Conservation (phyloP, 1,140 invertebrate genomes). For the Battus philenor region DNA sequence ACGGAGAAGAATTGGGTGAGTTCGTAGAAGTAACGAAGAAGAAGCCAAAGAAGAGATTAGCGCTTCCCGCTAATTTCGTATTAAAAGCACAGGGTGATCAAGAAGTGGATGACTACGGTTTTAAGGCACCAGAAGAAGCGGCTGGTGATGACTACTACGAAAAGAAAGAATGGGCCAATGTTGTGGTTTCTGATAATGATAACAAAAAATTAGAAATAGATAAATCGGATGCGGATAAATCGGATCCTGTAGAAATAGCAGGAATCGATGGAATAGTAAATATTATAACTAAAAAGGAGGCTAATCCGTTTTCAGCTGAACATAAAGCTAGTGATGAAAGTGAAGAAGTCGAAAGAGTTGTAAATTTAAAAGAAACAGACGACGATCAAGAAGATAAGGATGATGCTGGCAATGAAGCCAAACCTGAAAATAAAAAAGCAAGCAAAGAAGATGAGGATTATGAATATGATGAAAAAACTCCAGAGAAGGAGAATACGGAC, state of each 20-base stretch:
- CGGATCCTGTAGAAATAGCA: constrained; percentile 33
- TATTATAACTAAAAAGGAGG: constrained; percentile 35
- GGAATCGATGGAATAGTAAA: constrained; percentile 57
- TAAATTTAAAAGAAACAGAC: constrained; percentile 18
- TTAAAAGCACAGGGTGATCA: constrained; percentile 43
- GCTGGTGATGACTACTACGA: constrained; percentile 58
- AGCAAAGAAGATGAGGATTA: constrained; percentile 23
- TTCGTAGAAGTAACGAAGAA: constrained; percentile 43
- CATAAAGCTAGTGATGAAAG: constrained; percentile 8
- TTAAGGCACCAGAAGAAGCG: constrained; percentile 45
- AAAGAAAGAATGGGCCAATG: constrained; percentile 59
- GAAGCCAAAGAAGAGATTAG: constrained; percentile 57
- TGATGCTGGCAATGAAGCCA: neutral
- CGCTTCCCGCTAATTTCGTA: constrained; percentile 51
- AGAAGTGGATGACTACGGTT: constrained; percentile 44
- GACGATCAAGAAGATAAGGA: constrained; percentile 17
- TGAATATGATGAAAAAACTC: constrained; percentile 24
- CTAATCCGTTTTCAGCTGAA: neutral
- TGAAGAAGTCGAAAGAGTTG: constrained; percentile 18
- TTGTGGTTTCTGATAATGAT: constrained; percentile 24
- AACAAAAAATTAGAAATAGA: too few species aligned
- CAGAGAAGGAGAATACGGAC: constrained; percentile 12
- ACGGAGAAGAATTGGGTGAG: constrained; percentile 56
- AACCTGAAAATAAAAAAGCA: constrained; percentile 9
- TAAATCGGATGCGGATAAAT: constrained; percentile 22